These are phyloP conservation scores for Abramis brama DNA, from an alignment of 2,113 vertebrate species.

Conservation along the genomic window DNA sequence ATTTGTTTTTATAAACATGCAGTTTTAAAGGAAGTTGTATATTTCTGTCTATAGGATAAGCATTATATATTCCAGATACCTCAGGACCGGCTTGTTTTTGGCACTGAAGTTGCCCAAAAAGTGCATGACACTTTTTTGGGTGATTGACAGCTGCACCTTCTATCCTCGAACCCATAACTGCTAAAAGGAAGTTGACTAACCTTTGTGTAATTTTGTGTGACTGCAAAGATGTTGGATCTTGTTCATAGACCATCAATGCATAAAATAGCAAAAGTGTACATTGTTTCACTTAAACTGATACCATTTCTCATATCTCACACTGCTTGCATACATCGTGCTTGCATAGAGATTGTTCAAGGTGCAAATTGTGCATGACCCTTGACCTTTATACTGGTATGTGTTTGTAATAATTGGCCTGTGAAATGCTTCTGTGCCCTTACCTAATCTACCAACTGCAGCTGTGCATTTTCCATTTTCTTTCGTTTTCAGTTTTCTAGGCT, in stretches of 20 bases:
- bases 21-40: constrained; percentile 17
- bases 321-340: background rate
- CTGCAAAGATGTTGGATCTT: background rate
- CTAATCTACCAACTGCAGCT: constrained; percentile 19
- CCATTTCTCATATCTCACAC: background rate
- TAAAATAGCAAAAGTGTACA: background rate
- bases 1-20: background rate
- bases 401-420: constrained; percentile 2
- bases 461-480: constrained; percentile 12
- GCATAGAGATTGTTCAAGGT: background rate
- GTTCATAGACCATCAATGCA: background rate
- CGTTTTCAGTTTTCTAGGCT: constrained; percentile 60
- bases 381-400: constrained; percentile 17
- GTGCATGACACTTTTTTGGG: background rate
- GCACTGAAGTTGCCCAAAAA: background rate
- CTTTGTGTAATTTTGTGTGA: background rate
- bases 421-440: constrained; percentile 28
- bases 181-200: background rate
- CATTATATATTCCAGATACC: background rate
- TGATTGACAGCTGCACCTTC: background rate
- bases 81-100: constrained; percentile 28
- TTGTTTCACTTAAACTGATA: constrained; percentile 56
- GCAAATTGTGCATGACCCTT: constrained; percentile 37
- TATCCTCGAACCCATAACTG: background rate
- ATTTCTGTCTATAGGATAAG: background rate